Conservation (phyloP, 1,140 invertebrate genomes). For the Macrobrachium rosenbergii region DNA sequence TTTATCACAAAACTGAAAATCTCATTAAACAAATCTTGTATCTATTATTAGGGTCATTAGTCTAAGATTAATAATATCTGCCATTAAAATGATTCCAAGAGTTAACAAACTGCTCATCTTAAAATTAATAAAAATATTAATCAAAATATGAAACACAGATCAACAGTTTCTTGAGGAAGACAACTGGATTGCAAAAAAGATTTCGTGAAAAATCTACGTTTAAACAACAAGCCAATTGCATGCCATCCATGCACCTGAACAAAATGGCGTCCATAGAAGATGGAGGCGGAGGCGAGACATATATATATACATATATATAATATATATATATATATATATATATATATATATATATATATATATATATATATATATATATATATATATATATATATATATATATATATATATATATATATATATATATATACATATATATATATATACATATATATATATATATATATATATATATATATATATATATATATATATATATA, state of each 20-base stretch:
- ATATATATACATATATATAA: too few species aligned
- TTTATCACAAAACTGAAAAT: constrained; percentile 49
- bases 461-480: constrained; percentile 1
- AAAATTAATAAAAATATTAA: constrained; percentile 60
- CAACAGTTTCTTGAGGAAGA: constrained; percentile 58
- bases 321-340: too few species aligned
- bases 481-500: too few species aligned
- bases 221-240: constrained; percentile 62
- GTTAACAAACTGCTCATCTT: constrained; percentile 56
- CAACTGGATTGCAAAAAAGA: constrained; percentile 61
- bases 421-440: constrained; percentile 16
- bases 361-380: constrained; percentile 8
- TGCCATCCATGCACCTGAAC: constrained; percentile 63
- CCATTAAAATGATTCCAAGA: constrained; percentile 57
- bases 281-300: constrained; percentile 53
- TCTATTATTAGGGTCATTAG: constrained; percentile 52
- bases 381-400: constrained; percentile 18
- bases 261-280: constrained; percentile 60
- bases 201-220: constrained; percentile 62
- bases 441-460: constrained; percentile 1
- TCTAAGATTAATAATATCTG: constrained; percentile 54
- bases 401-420: constrained; percentile 16
- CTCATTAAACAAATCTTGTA: constrained; percentile 54
- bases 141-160: constrained; percentile 63
- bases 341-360: constrained; percentile 5